These are phyloP conservation scores for Acrocephalus scirpaceus DNA, from an alignment of 2,797 vertebrate genomes.

Conservation along the genomic window DNA sequence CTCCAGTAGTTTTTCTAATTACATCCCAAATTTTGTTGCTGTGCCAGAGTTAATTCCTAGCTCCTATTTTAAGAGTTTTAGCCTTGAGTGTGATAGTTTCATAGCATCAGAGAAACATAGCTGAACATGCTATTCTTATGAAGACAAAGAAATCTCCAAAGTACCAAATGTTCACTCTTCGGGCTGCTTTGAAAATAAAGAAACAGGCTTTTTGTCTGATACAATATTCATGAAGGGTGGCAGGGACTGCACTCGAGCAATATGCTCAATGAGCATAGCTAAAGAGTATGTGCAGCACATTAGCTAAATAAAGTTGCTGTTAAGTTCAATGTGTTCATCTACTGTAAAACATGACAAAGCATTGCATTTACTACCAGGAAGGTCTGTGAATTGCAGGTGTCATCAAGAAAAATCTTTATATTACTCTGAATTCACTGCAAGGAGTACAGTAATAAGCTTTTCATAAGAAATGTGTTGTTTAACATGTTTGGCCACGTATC, in stretches of 20 bases:
- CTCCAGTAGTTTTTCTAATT: not conserved
- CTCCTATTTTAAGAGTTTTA: not conserved
- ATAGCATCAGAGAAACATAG: not conserved
- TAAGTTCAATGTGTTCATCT: not conserved
- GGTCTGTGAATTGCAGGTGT: not conserved
- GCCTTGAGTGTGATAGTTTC: not conserved
- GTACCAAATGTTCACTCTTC: not conserved
- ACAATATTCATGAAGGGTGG: not conserved
- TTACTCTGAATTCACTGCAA: not conserved
- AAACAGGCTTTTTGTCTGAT: not conserved
- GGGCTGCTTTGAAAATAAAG: not conserved
- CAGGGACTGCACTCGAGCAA: not conserved
- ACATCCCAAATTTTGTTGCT: not conserved
- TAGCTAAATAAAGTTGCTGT: not conserved
- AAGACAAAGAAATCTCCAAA: not conserved
- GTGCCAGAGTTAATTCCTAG: not conserved
- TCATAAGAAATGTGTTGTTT: not conserved
- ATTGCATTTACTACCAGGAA: not conserved
- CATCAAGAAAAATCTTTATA: not conserved
- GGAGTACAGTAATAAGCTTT: not conserved
- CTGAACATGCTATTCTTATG: not conserved
- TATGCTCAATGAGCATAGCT: accelerated
- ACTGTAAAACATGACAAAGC: not conserved
- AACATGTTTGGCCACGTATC: not conserved
- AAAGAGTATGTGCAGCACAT: not conserved